Evolutionary conservation across 2,888 invertebrate species (phyloP), one percentile per base, ranked within the genome.

Genomic region (Tenthredo amoena): DNA sequence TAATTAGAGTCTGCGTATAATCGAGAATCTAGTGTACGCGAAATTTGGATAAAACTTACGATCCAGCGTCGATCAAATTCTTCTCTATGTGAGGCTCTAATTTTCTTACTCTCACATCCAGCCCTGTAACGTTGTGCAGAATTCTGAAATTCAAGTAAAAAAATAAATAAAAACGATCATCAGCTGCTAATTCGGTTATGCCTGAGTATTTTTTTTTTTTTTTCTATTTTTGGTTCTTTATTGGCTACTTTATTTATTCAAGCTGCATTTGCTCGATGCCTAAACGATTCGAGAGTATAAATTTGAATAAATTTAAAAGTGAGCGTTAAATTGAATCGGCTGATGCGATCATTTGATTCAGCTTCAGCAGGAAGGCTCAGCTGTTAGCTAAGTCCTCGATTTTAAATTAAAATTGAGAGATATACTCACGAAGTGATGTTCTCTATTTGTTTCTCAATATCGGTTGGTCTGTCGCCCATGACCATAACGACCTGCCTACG

Each of bases 401-500:
- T n/a, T n/a, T 10, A n/a, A 81, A 62, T 34, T 55, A 81, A 43
- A 47, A 84, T 82, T 21, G 82, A 18, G 0, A 12, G 34, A 18
- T 62, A 50, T 85, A 93, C 94, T 94, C 92, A 95, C 95, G 94
- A 94, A 9, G 97, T 96, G 43, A 98, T 96, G 87, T 96, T 96
- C 31, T 96, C 95, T 87, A 97, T 94, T 87, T 95, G 95, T 74
- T 94, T 95, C 90, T 98, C 97, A 0, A 97, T 96, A 86, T 97
- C 96, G 88, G 96, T 95, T 0, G 98, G 97, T 88, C 96, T 96
- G 1, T 96, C 96, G 26, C 96, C 96, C 88, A 98, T 95, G 0
- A 97, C 97, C 92, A 98, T 94, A 0, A 98, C 96, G 37, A 98
- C 95, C 92, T 98, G 97, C 89, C 96, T 97, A 86, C 96, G 95